Evolutionary conservation across 2,113 vertebrate species (phyloP).

Genomic region (Coregonus clupeaformis): DNA sequence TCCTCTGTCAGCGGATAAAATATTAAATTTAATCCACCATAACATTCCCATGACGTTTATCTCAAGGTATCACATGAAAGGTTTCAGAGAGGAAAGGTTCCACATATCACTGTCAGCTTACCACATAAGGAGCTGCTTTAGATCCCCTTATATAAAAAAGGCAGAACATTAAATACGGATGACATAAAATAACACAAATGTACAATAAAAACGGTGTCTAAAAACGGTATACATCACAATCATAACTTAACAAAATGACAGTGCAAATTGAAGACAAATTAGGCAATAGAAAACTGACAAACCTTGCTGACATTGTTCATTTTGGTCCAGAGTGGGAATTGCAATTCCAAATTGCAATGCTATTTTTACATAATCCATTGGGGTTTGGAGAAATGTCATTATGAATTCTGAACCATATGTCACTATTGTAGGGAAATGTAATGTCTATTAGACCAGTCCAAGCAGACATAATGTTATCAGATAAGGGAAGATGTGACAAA

Average conservation of each 20-base stretch:
- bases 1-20: too few relatives aligned
- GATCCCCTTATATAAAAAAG: constrained; percentile 67
- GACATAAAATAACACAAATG: background rate
- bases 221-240: background rate
- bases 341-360: constrained; percentile 68
- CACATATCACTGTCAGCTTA: constrained; percentile 49
- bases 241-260: background rate
- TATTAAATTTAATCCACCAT: background rate
- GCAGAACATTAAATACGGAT: background rate
- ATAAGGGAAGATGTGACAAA: constrained; percentile 50
- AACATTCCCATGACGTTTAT: background rate
- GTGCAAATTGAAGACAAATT: background rate
- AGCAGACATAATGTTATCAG: constrained; percentile 40
- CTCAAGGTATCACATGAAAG: background rate
- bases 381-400: constrained; percentile 46
- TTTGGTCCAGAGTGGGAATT: constrained; percentile 57
- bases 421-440: constrained; percentile 41
- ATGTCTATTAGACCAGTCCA: constrained; percentile 53
- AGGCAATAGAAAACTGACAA: background rate
- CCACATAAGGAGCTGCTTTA: constrained; percentile 82
- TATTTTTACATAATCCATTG: constrained; percentile 64
- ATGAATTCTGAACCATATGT: constrained; percentile 45
- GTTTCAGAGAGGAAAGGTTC: background rate
- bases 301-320: constrained; percentile 73
- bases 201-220: background rate